Percentiles rank a stretch among this genome's conserved stretches.
Conservation (phyloP, 2,888 invertebrate species). For the Pasiphila rectangulata region DNA sequence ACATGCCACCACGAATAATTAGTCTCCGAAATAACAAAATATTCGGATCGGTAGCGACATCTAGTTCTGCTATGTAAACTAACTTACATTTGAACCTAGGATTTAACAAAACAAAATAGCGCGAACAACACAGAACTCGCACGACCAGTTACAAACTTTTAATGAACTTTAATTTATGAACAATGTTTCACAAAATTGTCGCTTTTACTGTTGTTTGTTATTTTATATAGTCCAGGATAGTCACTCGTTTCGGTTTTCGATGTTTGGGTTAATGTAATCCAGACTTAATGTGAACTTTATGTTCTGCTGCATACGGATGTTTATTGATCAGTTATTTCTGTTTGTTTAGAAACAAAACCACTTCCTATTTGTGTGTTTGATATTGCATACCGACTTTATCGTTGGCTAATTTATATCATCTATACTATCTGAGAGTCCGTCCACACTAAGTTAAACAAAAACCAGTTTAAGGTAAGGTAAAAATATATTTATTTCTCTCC, state of each 20-base stretch:
- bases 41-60: no score
- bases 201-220: slow-evolving; percentile 60
- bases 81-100: not conserved
- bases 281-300: slow-evolving; percentile 52
- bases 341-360: slow-evolving; percentile 33
- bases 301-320: slow-evolving; percentile 37
- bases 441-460: no score
- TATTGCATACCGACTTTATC: not conserved
- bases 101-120: slow-evolving; percentile 1
- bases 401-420: no score
- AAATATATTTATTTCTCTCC: no score
- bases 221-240: slow-evolving; percentile 47
- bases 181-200: slow-evolving; percentile 60
- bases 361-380: slow-evolving; percentile 20
- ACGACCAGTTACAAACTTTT: slow-evolving; percentile 46
- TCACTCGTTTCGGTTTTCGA: slow-evolving; percentile 41
- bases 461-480: no score
- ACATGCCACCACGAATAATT: no score
- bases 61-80: no score
- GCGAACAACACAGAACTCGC: slow-evolving; percentile 2
- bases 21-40: no score
- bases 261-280: slow-evolving; percentile 65
- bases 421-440: no score
- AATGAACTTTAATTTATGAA: slow-evolving; percentile 72
- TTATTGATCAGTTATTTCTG: slow-evolving; percentile 43